Evolutionary conservation across 2,113 vertebrate genomes (phyloP).

Genomic region (Eupsittula cactorum): DNA sequence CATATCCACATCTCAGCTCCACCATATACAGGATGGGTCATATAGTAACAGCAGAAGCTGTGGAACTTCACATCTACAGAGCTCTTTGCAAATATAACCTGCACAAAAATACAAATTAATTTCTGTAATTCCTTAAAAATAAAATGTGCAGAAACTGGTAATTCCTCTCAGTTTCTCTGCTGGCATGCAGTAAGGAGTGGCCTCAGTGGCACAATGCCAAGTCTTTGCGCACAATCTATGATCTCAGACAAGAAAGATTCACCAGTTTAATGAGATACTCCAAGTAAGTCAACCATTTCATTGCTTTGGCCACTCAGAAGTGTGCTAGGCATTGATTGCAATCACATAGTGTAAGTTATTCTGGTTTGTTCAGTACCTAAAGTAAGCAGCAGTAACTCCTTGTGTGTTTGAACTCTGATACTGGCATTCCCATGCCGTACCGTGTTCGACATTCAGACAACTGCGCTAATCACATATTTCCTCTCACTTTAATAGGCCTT

Average conservation of each 20-base stretch:
- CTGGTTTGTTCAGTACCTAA: conserved; percentile 7
- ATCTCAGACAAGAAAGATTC: neutral
- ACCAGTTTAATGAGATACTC: neutral
- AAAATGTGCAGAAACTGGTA: neutral
- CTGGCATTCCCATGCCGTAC: conserved; percentile 1
- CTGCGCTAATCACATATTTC: conserved; percentile 49
- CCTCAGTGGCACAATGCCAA: neutral
- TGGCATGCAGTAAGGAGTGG: neutral
- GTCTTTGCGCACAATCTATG: neutral
- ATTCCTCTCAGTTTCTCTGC: neutral
- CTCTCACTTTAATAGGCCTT: conserved; percentile 60
- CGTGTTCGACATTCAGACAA: conserved; percentile 33
- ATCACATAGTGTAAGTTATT: neutral
- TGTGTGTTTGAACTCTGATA: neutral
- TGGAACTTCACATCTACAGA: neutral
- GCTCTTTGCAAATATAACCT: neutral
- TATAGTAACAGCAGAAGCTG: neutral
- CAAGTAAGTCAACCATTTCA: neutral
- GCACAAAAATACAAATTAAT: neutral
- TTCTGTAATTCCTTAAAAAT: neutral
- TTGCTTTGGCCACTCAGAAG: neutral
- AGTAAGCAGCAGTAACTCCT: conserved; percentile 22
- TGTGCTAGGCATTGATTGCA: conserved; percentile 1
- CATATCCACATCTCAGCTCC: neutral
- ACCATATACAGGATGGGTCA: neutral